These are phyloP conservation scores for Chascanopsetta lugubris DNA, from an alignment of 2,113 vertebrate genomes.

Conservation along the genomic window DNA sequence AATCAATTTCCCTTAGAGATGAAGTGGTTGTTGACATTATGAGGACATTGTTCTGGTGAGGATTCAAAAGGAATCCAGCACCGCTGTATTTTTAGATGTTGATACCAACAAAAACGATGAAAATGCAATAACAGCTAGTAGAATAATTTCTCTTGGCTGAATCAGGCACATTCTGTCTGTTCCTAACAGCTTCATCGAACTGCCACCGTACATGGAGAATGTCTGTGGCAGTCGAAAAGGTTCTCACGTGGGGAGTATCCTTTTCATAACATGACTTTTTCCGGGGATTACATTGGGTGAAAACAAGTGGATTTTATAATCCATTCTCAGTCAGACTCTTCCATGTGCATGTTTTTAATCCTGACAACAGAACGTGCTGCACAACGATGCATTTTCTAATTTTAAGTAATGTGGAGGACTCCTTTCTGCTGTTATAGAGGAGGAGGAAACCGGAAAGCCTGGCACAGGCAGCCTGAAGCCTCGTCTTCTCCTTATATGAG, in stretches of 20 bases:
- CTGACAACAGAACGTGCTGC: slow-evolving; percentile 1
- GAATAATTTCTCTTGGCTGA: slow-evolving; percentile 32
- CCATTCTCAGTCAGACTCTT: background rate
- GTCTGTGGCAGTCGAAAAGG: slow-evolving; percentile 4
- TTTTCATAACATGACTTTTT: slow-evolving; percentile 10
- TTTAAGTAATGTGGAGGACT: slow-evolving; percentile 21
- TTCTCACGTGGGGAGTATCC: slow-evolving; percentile 6
- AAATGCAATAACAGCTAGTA: slow-evolving; percentile 17
- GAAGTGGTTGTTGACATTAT: slow-evolving; percentile 19
- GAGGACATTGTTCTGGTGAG: slow-evolving; percentile 27
- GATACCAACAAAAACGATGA: slow-evolving; percentile 14
- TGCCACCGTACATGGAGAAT: background rate
- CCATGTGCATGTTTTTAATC: background rate
- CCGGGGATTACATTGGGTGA: background rate
- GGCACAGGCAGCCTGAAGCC: slow-evolving; percentile 33
- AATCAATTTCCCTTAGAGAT: background rate
- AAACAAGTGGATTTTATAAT: background rate
- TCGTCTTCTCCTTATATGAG: slow-evolving; percentile 69
- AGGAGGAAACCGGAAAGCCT: slow-evolving; percentile 38
- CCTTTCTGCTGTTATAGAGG: slow-evolving; percentile 28
- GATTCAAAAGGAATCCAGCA: background rate
- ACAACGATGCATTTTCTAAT: background rate
- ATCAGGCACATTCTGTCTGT: slow-evolving; percentile 12
- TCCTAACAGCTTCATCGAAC: slow-evolving; percentile 14
- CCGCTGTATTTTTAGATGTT: slow-evolving; percentile 11